Evolutionary conservation across 1,140 invertebrate species (phyloP).

Genomic region (Maconellicoccus hirsutus): DNA sequence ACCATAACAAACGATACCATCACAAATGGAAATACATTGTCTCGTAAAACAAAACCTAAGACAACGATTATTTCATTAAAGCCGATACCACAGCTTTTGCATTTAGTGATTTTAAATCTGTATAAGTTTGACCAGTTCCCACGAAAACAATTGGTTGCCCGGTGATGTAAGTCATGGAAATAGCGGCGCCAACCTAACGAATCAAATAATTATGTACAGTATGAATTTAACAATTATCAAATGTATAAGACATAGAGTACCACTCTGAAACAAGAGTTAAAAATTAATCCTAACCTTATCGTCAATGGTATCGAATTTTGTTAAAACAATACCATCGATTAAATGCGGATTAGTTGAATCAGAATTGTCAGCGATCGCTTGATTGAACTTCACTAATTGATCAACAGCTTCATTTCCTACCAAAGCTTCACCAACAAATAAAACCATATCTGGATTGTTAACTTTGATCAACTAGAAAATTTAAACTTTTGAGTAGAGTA

Average conservation of each 20-base stretch:
- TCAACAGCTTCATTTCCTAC: conserved; percentile 99
- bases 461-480: conserved; percentile 50
- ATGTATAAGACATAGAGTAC: conserved; percentile 11
- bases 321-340: conserved; percentile 95
- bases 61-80: conserved; percentile 69
- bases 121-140: conserved; percentile 98
- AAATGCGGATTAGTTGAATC: conserved; percentile 71
- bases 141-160: conserved; percentile 99
- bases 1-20: not conserved
- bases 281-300: conserved; percentile 71
- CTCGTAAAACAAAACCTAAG: not conserved
- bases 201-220: no score
- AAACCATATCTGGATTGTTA: conserved; percentile 92
- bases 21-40: not conserved
- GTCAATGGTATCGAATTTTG: conserved; percentile 99
- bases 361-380: conserved; percentile 83
- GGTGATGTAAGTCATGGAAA: conserved; percentile 99
- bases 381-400: conserved; percentile 97
- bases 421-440: conserved; percentile 97
- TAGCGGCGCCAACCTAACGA: conserved; percentile 91
- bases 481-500: not conserved
- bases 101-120: conserved; percentile 92
- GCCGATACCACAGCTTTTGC: conserved; percentile 92
- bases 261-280: not conserved
- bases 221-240: no score